Evolutionary conservation across 1,140 invertebrate genomes (phyloP), one percentile per base, ranked within the genome.

Genomic region (Meloidogyne chitwoodi): DNA sequence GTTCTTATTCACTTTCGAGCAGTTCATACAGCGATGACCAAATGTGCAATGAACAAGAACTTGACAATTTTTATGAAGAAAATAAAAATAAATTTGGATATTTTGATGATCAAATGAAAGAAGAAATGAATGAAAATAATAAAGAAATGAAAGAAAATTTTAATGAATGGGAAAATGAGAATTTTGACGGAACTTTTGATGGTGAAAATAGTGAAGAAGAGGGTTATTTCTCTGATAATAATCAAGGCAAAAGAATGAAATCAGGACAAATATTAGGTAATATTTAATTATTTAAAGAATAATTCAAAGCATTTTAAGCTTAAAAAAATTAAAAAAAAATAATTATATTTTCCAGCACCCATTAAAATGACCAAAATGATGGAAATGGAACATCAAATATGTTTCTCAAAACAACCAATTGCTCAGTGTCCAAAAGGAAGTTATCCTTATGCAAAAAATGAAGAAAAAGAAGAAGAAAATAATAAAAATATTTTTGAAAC

Each of bases 371-470:
- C n/a, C 5, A 48, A 41, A n/a, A 16, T 41, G 24, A 27, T 31
- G 5, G 73, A 27, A 27, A 62, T 29, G 29, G 76, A 62, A 14
- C 63, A 84, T 61, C 68, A 75, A 41, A 70, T 86, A 2, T 85
- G 84, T 72, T 83, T 85, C 75, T 76, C 79, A 24, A 80, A 41
- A 10, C 38, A 77, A 27, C 79, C 84, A 8, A 66, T 84, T 8
- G 63, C 31, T 6, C 44, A 61, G 2, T 86, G 85, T 65, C 74
- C 79, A 29, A 64, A 34, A 12, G 79, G 74, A n/a, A 66, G 48
- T 19, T 19, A 12, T 1, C 64, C 74, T 56, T 56, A n/a, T 19
- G 19, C n/a, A n/a, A 56, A 0, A n/a, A 73, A 73, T 29, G 16
- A 73, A 14, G 44, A 24, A 44, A 11, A 44, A 16, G 44, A 34